Percentiles rank a stretch among this genome's conserved stretches.
These are phyloP conservation scores for Leptodactylus fallax DNA, from an alignment of 2,797 vertebrate genomes.

Conservation along the genomic window DNA sequence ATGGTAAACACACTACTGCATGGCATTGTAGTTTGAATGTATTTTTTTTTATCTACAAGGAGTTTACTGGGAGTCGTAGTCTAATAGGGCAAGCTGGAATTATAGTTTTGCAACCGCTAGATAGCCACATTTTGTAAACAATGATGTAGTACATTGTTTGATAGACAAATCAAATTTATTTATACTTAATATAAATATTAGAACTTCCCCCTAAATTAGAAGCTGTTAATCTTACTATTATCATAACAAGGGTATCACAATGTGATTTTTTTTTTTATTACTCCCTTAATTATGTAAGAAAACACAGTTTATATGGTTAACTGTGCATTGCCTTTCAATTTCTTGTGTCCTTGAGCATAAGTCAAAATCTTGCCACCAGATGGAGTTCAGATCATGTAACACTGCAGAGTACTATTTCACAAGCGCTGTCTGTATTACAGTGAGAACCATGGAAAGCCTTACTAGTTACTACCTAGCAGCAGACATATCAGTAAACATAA, in stretches of 20 bases:
- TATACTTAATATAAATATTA: too few relatives aligned
- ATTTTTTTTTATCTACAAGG: too few relatives aligned
- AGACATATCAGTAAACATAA: not conserved
- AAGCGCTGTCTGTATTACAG: not conserved
- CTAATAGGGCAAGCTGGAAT: too few relatives aligned
- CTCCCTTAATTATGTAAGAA: not conserved
- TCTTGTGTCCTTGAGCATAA: constrained; percentile 18
- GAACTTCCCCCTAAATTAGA: not conserved
- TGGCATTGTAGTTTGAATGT: too few relatives aligned
- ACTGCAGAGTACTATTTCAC: not conserved
- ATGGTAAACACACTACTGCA: too few relatives aligned
- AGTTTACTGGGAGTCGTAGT: too few relatives aligned
- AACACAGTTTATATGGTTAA: not conserved
- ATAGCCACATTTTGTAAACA: too few relatives aligned
- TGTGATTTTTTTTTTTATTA: not conserved
- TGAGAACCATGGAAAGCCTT: not conserved
- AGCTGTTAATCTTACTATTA: not conserved
- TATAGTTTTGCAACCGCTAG: too few relatives aligned
- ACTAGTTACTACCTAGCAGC: not conserved
- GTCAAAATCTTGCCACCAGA: constrained; percentile 68
- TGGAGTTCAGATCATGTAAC: constrained; percentile 62
- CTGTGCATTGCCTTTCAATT: constrained; percentile 5
- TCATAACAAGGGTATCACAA: not conserved
- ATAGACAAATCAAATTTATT: too few relatives aligned
- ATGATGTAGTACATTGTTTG: too few relatives aligned